Percentiles rank a stretch among this genome's conserved stretches.
phyloP scores from a whole-genome alignment of 1,140 invertebrate species.

The Neuroterus valhalla region DNA sequence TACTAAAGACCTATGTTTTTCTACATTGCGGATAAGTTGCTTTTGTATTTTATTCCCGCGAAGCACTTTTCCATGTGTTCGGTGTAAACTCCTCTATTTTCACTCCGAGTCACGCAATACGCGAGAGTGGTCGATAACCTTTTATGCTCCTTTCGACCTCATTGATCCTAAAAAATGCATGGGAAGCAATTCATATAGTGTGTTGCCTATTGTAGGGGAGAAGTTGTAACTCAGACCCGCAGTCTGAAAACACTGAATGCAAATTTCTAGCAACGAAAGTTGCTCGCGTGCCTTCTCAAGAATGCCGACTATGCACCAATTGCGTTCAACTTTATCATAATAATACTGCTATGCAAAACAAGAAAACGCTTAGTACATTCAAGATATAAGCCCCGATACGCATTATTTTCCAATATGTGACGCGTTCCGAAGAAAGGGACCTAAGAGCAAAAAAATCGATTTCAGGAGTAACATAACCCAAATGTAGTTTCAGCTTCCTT shows the following conservation, averaged over 20 bases:
- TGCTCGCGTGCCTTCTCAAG: slow-evolving; percentile 2
- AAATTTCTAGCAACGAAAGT: slow-evolving; percentile 14
- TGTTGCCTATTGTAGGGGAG: slow-evolving; percentile 1
- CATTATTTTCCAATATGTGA: no score
- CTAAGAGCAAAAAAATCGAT: no score
- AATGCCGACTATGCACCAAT: background rate
- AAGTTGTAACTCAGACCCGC: background rate
- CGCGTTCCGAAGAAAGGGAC: no score
- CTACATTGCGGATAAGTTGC: no score
- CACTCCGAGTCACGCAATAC: slow-evolving; percentile 20
- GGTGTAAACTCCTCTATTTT: slow-evolving; percentile 9
- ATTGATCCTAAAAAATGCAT: slow-evolving; percentile 28
- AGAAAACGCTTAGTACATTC: no score
- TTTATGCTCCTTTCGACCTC: slow-evolving; percentile 25
- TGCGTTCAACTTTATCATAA: background rate
- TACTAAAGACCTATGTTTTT: no score
- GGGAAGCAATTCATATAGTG: slow-evolving; percentile 22
- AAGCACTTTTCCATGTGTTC: slow-evolving; percentile 8
- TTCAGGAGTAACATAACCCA: no score
- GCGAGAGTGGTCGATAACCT: slow-evolving; percentile 21
- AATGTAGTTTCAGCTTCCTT: no score
- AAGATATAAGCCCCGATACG: no score
- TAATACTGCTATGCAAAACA: no score
- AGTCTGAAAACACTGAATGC: background rate
- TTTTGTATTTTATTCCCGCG: background rate